Base-by-base conservation (phyloP, 2,113 vertebrate genomes). In the Notiomystis cincta region DNA sequence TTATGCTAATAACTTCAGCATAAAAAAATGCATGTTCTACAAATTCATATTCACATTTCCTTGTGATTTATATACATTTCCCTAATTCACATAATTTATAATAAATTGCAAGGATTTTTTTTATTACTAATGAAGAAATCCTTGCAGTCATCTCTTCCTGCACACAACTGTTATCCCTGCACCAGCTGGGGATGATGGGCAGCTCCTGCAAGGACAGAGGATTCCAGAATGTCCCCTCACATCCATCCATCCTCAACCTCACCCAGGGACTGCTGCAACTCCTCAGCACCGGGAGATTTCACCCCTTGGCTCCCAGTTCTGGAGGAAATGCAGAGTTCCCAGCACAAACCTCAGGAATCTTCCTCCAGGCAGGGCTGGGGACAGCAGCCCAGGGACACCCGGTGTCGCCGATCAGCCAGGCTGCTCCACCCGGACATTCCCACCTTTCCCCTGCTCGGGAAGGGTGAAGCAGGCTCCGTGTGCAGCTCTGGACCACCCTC, bases 391-490 rank as follows among this genome's bases (percentile, higher is more conserved):
- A 2, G 0, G 0, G 42, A 16, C 8, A 6, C 19, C 10, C 7
- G 1, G 15, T 3, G 38, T 9, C 16, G 35, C 35, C 14, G 16
- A 42, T 10, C 40, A 13, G 40, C 40, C 40, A 40, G 40, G 40
- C 40, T 40, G 40, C 40, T 40, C 40, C 40, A 13, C 40, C 40
- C 40, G 40, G 40, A 40, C 0, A 0, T 28, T 13, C 11, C 14
- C 12, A 27, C 28, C 23, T 25, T 20, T 15, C 53, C 42, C 17
- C 16, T 9, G 53, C 17, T 37, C 8, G 9, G 7, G 38, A 24
- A 28, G 31, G 2, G 1, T 0, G 1, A 30, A 47, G 37, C 15
- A n/a, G n/a, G n/a, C n/a, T n/a, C n/a, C n/a, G n/a, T n/a, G n/a
- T n/a, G n/a, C n/a, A 6, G 66, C 50, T 53, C 65, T 2, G 24